Base-by-base conservation (phyloP, 2,797 vertebrate genomes). In the Antennarius maculatus region DNA sequence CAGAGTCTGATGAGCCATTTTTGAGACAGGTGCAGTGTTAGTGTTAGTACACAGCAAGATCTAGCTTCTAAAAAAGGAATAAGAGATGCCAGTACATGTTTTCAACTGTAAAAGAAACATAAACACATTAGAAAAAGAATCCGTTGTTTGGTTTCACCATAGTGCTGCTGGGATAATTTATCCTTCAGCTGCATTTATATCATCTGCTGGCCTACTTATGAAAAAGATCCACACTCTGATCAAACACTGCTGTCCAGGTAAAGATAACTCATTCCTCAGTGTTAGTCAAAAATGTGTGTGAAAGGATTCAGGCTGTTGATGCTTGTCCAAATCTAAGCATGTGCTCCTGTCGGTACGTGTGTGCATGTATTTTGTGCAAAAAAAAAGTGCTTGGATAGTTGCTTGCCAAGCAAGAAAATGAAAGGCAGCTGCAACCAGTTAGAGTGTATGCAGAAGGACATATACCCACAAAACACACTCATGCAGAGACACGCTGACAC, bases 81-180 rank as follows among this genome's bases (percentile, higher is more conserved):
- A 61, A 63, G 46, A 58, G 27, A 59, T 61, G 16, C 51, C 69
- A 29, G 31, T 60, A 23, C n/a, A 28, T 4, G n/a, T 50, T 59
- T 66, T 69, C 42, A 58, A 7, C 45, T 47, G 15, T 23, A 39
- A 28, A 11, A 54, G 53, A 54, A 49, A 54, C 59, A 75, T 82
- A 85, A 83, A 80, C 69, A 66, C 6, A 0, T 37, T 41, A 16
- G 4, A 53, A 61, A 28, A 61, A 28, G 74, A 74, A 81, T 46
- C 31, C 11, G 41, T 50, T 16, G 74, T 47, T 34, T 68, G 43
- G 27, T 65, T 70, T 16, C 39, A 61, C 28, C 45, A 28, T 43
- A 6, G 23, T 17, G n/a, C 15, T 34, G 1, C 39, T 41, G 15
- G 51, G 16, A 2, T 18, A 3, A 18, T 48, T 29, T 62, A 47